Conservation (phyloP, 2,113 vertebrate species). For the Thamnaconus septentrionalis region DNA sequence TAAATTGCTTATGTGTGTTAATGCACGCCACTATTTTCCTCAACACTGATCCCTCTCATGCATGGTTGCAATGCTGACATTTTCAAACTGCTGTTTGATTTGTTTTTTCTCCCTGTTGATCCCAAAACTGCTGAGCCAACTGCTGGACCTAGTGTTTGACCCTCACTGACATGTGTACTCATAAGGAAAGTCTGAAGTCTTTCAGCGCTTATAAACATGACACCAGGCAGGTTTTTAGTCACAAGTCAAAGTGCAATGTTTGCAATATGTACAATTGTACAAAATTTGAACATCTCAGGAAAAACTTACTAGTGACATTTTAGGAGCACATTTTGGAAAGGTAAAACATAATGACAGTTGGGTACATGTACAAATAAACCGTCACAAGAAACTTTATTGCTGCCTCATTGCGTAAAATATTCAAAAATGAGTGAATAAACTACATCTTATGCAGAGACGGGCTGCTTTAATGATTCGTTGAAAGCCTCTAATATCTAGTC, state of each 20-base stretch:
- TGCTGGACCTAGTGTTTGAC: too few relatives aligned
- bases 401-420: too few relatives aligned
- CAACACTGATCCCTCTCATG: too few relatives aligned
- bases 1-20: too few relatives aligned
- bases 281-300: slow-evolving; percentile 34
- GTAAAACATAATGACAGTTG: slow-evolving; percentile 3
- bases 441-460: too few relatives aligned
- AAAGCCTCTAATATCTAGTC: slow-evolving; percentile 8
- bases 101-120: too few relatives aligned
- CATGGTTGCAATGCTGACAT: too few relatives aligned
- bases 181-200: not conserved
- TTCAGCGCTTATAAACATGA: slow-evolving; percentile 23
- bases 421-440: too few relatives aligned
- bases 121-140: too few relatives aligned
- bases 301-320: slow-evolving; percentile 11
- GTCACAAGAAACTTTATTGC: not conserved
- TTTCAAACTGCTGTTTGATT: too few relatives aligned
- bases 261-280: slow-evolving; percentile 37
- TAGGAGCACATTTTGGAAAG: slow-evolving; percentile 6
- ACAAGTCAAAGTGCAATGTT: slow-evolving; percentile 41
- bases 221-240: slow-evolving; percentile 31
- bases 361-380: slow-evolving; percentile 22
- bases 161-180: not conserved
- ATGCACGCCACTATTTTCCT: too few relatives aligned
- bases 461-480: too few relatives aligned